Base-by-base conservation (phyloP, 2,888 invertebrate species). In the Chironomus riparius region DNA sequence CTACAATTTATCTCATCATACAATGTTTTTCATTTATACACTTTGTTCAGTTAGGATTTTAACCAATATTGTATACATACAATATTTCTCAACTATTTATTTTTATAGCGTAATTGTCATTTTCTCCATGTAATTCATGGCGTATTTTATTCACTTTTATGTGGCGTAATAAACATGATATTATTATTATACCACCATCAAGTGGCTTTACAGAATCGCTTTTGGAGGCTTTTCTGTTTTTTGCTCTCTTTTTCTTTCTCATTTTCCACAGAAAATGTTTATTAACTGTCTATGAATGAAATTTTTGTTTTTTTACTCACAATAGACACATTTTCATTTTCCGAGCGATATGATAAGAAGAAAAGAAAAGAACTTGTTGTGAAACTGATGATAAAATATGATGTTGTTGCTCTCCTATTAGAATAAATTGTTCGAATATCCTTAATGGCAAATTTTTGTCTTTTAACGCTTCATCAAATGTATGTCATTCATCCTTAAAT, bases 21-120 rank as follows among this genome's bases (percentile, higher is more conserved):
- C 65, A 13, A 10, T 38, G 38, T 38, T 10, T 10, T 38, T 10
- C 10, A 10, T 38, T 38, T 10, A 10, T 38, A 2, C 50, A n/a
- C 50, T n/a, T n/a, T n/a, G n/a, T n/a, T 38, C 38, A 38, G 38
- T 38, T 6, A 5, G 28, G 38, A 10, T 10, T 38, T 38, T 38
- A 38, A 21, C 22, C 12, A 6, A 56, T 56, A 56, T 18, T 7
- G 56, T 13, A 65, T 22, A 21, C 65, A 65, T 13, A 24, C 65
- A 65, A 65, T 21, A 18, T 21, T 65, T 65, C 21, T 65, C 65
- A 21, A 65, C 65, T 38, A 74, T 68, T 74, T 48, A 47, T 38
- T 74, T 74, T 74, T 74, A 74, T 38, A 68, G 15, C 21, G 74
- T 74, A 74, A 74, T 74, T 74, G 74, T n/a, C 68, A 47, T 74